Base-by-base conservation (phyloP, 1,140 invertebrate species). In the Bicyclus anynana region DNA sequence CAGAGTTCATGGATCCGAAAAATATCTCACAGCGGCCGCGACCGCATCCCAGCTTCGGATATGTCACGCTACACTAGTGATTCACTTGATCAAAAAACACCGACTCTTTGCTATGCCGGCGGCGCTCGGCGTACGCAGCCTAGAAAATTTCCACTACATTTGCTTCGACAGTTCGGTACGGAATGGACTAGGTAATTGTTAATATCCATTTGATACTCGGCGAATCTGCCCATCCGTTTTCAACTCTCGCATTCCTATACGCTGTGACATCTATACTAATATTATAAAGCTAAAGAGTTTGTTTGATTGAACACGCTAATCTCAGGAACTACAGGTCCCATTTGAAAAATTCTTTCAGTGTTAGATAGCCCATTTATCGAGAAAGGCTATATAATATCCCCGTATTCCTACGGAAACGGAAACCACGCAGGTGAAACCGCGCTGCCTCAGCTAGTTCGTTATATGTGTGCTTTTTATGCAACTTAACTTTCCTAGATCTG, bases 31-130 rank as follows among this genome's bases (percentile, higher is more conserved):
- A 63, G 65, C 53, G 71, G 71, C 74, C 72, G 65, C 75, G 74
- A 69, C 65, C 56, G 53, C 66, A 64, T 47, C 51, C 51, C 66
- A 61, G 52, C 46, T 51, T 74, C 66, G 72, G 71, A 74, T 85
- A 85, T 80, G 80, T 80, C 82, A 85, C 80, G 82, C 67, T 78
- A 78, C 80, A 78, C 65, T 77, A 77, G 77, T 73, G 74, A 75
- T 70, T 62, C 69, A 64, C 54, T 52, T 62, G 72, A 80, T 84
- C 78, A 84, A 81, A 47, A 81, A 65, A 49, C 37, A 60, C 78
- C 76, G 75, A 63, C 67, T 61, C 74, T 72, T 72, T 76, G 54
- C 72, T 68, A 77, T 73, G 74, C 77, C 75, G 69, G 65, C 77
- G 58, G 71, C 77, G 70, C 73, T 73, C 69, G 63, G 44, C 44